Evolutionary conservation across 2,888 invertebrate genomes (phyloP).

Genomic region (Agrenia bidenticulata): DNA sequence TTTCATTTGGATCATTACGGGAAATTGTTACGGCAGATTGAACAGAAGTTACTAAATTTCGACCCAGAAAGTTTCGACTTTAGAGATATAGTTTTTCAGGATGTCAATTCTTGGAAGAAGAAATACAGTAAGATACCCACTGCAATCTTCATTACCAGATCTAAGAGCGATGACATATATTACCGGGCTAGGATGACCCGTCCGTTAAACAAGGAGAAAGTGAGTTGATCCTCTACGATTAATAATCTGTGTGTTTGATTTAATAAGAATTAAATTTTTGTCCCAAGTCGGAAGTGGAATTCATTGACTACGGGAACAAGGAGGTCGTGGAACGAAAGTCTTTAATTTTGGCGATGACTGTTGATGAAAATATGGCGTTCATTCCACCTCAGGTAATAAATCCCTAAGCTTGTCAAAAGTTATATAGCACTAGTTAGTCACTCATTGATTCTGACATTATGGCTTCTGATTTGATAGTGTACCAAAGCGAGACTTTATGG

Average conservation of each 20-base stretch:
- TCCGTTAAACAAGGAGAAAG: neutral
- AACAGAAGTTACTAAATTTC: neutral
- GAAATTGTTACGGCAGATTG: neutral
- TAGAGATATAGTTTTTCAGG: too few species aligned
- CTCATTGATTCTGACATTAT: too few species aligned
- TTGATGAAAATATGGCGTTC: slow-evolving; percentile 15
- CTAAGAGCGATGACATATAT: neutral
- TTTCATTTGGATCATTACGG: neutral
- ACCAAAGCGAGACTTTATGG: neutral
- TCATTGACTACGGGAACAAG: slow-evolving; percentile 15
- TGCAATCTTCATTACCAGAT: neutral
- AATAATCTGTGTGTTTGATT: too few species aligned
- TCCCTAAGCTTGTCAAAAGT: too few species aligned
- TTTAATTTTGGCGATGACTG: neutral
- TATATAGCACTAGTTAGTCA: too few species aligned
- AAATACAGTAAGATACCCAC: neutral
- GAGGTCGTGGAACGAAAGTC: neutral
- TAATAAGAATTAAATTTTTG: too few species aligned
- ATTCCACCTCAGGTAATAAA: slow-evolving; percentile 21
- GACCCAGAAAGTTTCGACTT: neutral
- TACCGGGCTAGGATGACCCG: neutral
- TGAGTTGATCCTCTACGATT: too few species aligned
- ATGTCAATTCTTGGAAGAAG: neutral
- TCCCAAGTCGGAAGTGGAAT: slow-evolving; percentile 17
- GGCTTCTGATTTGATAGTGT: too few species aligned